These are phyloP conservation scores for Phenganax stokvisi DNA, from an alignment of 92 coral and sea anemone genomes.

Conservation along the genomic window DNA sequence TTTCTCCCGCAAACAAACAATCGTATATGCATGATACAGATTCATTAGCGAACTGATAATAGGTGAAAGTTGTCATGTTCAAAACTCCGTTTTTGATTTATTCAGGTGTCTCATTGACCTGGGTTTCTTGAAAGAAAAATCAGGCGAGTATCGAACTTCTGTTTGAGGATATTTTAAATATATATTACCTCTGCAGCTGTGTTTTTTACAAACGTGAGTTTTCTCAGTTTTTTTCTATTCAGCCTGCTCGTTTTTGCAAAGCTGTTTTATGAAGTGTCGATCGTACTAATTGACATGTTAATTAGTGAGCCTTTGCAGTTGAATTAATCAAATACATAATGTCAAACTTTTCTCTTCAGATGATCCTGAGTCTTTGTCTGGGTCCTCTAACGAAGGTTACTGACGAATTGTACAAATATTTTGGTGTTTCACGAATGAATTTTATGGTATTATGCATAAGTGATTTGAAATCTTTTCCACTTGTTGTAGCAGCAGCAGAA, in stretches of 20 bases:
- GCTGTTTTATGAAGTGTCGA: too few relatives aligned
- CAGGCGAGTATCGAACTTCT: constrained; percentile 50
- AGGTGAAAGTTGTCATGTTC: not conserved
- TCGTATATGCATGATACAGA: too few relatives aligned
- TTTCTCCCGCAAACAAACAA: too few relatives aligned
- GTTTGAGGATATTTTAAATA: not conserved
- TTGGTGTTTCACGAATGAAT: too few relatives aligned
- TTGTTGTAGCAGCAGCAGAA: not conserved
- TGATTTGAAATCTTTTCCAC: not conserved
- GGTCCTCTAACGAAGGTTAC: constrained; percentile 9
- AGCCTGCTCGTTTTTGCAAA: too few relatives aligned
- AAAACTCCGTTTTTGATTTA: not conserved
- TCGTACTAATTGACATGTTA: too few relatives aligned
- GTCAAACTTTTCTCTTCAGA: constrained; percentile 6
- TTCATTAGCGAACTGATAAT: too few relatives aligned
- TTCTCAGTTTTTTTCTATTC: too few relatives aligned
- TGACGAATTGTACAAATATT: not conserved
- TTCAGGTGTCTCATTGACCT: constrained; percentile 80
- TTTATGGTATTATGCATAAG: too few relatives aligned
- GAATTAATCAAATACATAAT: too few relatives aligned
- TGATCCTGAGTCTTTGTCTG: constrained; percentile 19
- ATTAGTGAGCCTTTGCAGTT: too few relatives aligned
- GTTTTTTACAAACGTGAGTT: too few relatives aligned
- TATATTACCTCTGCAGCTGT: not conserved
- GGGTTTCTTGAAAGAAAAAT: constrained; percentile 72